These are phyloP conservation scores for Platycnemis pennipes DNA, from an alignment of 2,888 invertebrate genomes.

Conservation along the genomic window DNA sequence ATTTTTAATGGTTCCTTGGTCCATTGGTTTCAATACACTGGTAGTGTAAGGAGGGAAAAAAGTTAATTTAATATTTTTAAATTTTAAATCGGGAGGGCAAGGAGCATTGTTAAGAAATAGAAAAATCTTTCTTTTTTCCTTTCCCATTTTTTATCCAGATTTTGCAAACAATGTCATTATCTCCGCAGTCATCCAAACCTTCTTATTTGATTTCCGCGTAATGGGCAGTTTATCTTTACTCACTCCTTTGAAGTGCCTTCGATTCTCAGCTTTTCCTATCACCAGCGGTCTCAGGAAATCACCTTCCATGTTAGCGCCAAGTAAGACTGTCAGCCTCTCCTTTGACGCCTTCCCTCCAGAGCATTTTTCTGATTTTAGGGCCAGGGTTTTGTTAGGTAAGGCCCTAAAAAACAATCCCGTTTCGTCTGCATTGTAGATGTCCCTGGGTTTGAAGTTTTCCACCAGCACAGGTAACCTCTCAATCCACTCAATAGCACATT, in stretches of 20 bases:
- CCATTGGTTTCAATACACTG: no score
- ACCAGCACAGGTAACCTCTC: slow-evolving; percentile 4
- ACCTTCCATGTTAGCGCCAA: slow-evolving; percentile 73
- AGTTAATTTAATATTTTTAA: no score
- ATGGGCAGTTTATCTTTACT: slow-evolving; percentile 71
- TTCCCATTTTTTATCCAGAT: slow-evolving; percentile 65
- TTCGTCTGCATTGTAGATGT: slow-evolving; percentile 72
- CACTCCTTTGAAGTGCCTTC: slow-evolving; percentile 70
- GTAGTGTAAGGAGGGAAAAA: no score
- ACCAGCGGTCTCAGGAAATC: slow-evolving; percentile 73
- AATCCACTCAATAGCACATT: background rate
- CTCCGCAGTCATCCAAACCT: slow-evolving; percentile 72
- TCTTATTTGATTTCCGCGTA: slow-evolving; percentile 72
- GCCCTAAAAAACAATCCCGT: slow-evolving; percentile 73
- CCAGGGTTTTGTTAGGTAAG: slow-evolving; percentile 74
- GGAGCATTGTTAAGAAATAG: slow-evolving; percentile 70
- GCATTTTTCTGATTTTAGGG: slow-evolving; percentile 74
- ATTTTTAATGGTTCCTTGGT: no score
- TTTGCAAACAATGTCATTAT: slow-evolving; percentile 53
- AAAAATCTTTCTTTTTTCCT: slow-evolving; percentile 65
- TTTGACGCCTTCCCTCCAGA: slow-evolving; percentile 74
- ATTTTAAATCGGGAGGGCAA: no score
- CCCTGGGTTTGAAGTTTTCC: background rate
- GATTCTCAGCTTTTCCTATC: slow-evolving; percentile 72
- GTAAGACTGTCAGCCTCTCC: slow-evolving; percentile 74